These are phyloP conservation scores for Oncorhynchus gorbuscha DNA, from an alignment of 2,113 vertebrate genomes.

Conservation along the genomic window DNA sequence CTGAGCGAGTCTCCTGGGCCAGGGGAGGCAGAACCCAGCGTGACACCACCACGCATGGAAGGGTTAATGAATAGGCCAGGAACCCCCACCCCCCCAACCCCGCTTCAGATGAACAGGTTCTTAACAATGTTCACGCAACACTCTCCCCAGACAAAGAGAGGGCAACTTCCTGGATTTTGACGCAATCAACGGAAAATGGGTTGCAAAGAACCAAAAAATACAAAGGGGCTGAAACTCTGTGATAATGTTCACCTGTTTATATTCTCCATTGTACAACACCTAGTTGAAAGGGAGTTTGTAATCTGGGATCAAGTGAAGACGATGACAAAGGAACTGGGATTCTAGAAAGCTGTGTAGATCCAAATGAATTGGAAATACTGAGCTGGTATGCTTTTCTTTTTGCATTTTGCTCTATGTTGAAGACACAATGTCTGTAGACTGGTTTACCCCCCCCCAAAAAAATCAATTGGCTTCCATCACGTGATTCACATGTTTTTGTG, in stretches of 20 bases:
- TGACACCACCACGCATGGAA: not conserved
- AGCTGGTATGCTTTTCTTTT: too few species aligned
- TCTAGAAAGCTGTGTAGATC: too few species aligned
- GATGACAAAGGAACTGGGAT: too few species aligned
- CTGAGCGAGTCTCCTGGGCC: not conserved
- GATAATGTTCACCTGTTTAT: slow-evolving; percentile 39
- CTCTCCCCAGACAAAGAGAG: slow-evolving; percentile 44
- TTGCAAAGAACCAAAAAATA: not conserved
- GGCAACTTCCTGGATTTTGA: slow-evolving; percentile 25
- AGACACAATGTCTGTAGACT: too few species aligned
- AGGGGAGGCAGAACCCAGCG: not conserved
- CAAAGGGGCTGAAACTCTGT: too few species aligned
- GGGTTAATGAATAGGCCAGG: slow-evolving; percentile 40
- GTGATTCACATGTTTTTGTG: not conserved
- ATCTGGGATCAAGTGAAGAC: slow-evolving; percentile 45
- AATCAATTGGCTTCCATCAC: too few species aligned
- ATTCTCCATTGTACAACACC: slow-evolving; percentile 14
- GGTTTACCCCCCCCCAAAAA: too few species aligned
- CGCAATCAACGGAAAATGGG: slow-evolving; percentile 34
- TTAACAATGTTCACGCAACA: slow-evolving; percentile 38
- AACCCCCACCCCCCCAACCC: not conserved
- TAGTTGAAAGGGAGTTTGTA: slow-evolving; percentile 45
- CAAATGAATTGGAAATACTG: too few species aligned
- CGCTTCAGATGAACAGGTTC: slow-evolving; percentile 31
- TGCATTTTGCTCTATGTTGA: too few species aligned